Base-by-base conservation (phyloP, 2,888 invertebrate species). In the Tridacna crocea region DNA sequence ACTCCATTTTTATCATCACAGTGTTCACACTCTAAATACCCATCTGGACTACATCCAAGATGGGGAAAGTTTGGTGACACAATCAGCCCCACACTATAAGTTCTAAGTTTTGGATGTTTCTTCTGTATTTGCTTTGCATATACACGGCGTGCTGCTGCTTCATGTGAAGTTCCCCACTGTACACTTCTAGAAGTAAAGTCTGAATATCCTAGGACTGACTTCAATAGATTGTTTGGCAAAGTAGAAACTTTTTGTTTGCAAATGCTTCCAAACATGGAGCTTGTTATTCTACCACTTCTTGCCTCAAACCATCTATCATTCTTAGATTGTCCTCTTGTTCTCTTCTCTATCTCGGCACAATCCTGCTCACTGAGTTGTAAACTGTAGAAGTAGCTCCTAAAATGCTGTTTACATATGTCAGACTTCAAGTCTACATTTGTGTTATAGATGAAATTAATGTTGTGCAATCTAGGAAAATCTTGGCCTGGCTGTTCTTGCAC, bases 1-100 rank as follows among this genome's bases (percentile, higher is more conserved):
- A 75, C 27, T n/a, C 79, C 77, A 19, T 65, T 48, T 55, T 17
- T 2, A 4, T 48, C 55, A 51, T 55, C 24, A 60, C 70, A 66
- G 0, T 65, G 46, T 10, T 27, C 27, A 68, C 65, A 75, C 13
- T 68, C 24, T 1, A 84, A 66, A 10, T 81, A n/a, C 26, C 79
- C 79, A 82, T 82, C 84, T 58, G 82, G 82, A 51, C 82, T 77
- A 8, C 72, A 15, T 26, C 75, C 84, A 19, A 84, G 51, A 51
- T 72, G 58, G 27, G 83, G 83, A 22, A 24, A 72, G 0, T 70
- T 51, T 26, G 36, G 26, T 15, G 17, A n/a, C 10, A 77, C 72
- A 24, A 74, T 24, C 13, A 83, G 48, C 12, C 83, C 83, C 70
- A 36, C 63, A 27, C 15, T 22, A 6, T 19, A 27, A 3, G 72